These are phyloP conservation scores for Galleria mellonella DNA, from an alignment of 1,140 invertebrate species.

Conservation along the genomic window DNA sequence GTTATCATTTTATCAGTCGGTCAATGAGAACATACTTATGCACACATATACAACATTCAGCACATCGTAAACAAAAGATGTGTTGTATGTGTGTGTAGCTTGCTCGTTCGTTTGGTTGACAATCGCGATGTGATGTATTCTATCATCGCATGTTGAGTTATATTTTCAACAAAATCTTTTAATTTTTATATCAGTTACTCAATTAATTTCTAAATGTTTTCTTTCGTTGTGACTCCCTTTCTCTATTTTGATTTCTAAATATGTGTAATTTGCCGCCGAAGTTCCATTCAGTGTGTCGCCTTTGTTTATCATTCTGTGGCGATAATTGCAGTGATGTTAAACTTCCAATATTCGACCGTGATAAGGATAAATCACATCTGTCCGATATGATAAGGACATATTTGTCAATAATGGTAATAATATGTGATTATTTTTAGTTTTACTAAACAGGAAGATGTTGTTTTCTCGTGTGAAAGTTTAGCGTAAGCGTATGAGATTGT, in stretches of 20 bases:
- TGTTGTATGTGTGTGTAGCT: slow-evolving; percentile 65
- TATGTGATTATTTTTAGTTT: slow-evolving; percentile 36
- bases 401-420: slow-evolving; percentile 70
- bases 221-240: slow-evolving; percentile 65
- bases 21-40: slow-evolving; percentile 45
- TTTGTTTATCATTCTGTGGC: slow-evolving; percentile 77
- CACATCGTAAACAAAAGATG: slow-evolving; percentile 63
- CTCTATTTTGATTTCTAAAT: slow-evolving; percentile 73
- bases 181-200: slow-evolving; percentile 68
- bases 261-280: slow-evolving; percentile 81
- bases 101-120: slow-evolving; percentile 73
- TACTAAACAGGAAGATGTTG: slow-evolving; percentile 30
- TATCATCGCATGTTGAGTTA: slow-evolving; percentile 72
- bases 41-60: slow-evolving; percentile 51
- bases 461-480: slow-evolving; percentile 74
- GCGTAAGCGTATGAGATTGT: slow-evolving; percentile 71
- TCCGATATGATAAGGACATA: slow-evolving; percentile 73
- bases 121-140: slow-evolving; percentile 75
- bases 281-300: slow-evolving; percentile 80
- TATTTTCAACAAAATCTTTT: slow-evolving; percentile 69
- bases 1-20: slow-evolving; percentile 67
- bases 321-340: slow-evolving; percentile 76
- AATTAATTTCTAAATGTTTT: slow-evolving; percentile 72
- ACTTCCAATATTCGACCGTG: slow-evolving; percentile 75
- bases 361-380: slow-evolving; percentile 74